A percentile compares a stretch with the other conserved stretches of the same genome.
phyloP scores from a whole-genome alignment of 2,113 vertebrate genomes.

The Otocyon megalotis region DNA sequence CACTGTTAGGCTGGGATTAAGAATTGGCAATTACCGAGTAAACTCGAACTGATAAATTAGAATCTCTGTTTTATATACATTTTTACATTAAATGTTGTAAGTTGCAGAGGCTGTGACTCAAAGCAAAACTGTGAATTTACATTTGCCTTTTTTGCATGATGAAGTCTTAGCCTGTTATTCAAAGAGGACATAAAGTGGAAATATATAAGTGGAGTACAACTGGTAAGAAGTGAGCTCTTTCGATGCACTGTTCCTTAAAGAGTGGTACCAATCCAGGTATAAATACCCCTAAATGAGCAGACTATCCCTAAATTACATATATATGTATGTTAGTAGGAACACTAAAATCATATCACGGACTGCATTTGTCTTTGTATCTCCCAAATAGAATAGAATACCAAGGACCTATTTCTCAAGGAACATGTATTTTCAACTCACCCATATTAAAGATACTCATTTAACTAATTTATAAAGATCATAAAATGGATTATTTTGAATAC shows the following conservation, averaged over 20 bases:
- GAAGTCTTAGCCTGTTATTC: neutral
- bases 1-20: neutral
- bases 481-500: neutral
- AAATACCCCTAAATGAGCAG: too few relatives aligned
- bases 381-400: neutral
- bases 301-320: too few relatives aligned
- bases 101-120: neutral
- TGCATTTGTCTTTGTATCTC: neutral
- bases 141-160: neutral
- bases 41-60: neutral
- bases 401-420: neutral
- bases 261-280: neutral
- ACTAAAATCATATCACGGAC: neutral
- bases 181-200: neutral
- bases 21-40: neutral
- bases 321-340: neutral
- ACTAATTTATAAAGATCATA: neutral
- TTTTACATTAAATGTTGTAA: neutral
- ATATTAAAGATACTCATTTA: neutral
- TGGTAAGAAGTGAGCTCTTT: neutral
- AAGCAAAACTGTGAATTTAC: neutral
- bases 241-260: neutral
- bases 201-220: neutral
- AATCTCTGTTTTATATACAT: neutral
- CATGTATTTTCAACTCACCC: neutral